Evolutionary conservation across 2,797 vertebrate genomes (phyloP).

Genomic region (Manis pentadactyla): DNA sequence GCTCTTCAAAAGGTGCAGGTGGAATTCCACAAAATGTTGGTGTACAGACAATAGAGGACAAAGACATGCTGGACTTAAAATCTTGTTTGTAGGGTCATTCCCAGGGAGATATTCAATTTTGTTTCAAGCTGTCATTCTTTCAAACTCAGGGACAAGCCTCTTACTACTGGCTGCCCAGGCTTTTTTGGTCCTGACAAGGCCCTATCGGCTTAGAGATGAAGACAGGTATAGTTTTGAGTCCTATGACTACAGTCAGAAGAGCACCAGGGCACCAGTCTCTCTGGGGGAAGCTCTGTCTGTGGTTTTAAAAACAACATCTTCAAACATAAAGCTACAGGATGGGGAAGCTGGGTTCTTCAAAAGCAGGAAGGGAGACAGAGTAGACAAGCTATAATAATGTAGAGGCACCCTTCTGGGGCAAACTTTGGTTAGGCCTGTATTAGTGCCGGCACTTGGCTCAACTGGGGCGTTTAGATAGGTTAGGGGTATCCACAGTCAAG

Average conservation of each 20-base stretch:
- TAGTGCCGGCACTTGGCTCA: conserved; percentile 50
- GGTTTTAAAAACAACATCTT: background rate
- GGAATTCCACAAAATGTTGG: background rate
- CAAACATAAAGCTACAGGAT: background rate
- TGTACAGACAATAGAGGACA: fast-evolving
- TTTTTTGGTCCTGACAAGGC: fast-evolving
- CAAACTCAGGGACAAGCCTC: background rate
- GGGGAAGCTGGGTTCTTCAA: background rate
- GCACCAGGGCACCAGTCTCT: background rate
- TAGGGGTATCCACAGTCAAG: conserved; percentile 80
- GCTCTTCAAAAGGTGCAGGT: background rate
- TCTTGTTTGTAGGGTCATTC: background rate
- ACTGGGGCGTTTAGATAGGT: conserved; percentile 80
- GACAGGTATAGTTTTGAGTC: background rate
- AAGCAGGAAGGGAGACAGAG: background rate
- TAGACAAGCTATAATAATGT: conserved; percentile 33
- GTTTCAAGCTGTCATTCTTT: background rate
- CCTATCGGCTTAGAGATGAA: background rate
- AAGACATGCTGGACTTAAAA: background rate
- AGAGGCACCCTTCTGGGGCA: conserved; percentile 20
- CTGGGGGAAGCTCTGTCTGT: fast-evolving
- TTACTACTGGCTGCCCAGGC: background rate
- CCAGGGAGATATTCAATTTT: background rate
- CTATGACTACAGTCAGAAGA: no score
- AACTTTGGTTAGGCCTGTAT: conserved; percentile 59